Percentiles rank a stretch among this genome's conserved stretches.
phyloP scores from a whole-genome alignment of 2,888 invertebrate genomes.

The Nysson spinosus region DNA sequence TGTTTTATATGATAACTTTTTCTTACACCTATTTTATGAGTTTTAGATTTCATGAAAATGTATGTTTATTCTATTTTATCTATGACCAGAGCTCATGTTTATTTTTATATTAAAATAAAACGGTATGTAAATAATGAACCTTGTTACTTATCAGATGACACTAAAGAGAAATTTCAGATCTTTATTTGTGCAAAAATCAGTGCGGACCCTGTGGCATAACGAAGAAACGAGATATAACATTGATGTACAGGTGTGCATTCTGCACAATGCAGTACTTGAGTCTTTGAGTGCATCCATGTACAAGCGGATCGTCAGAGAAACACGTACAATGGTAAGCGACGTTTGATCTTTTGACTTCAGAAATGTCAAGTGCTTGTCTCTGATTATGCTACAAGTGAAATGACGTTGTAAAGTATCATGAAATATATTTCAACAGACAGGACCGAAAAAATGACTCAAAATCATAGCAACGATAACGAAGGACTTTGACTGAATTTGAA shows the following conservation, averaged over 20 bases:
- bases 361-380: conserved; percentile 24
- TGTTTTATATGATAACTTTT: too few species aligned
- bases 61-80: too few species aligned
- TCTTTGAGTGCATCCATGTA: conserved; percentile 38
- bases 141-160: too few species aligned
- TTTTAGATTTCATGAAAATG: too few species aligned
- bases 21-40: too few species aligned
- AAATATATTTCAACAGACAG: background rate
- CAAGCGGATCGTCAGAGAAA: conserved; percentile 27
- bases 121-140: too few species aligned
- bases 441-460: too few species aligned
- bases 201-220: conserved; percentile 29
- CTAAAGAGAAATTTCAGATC: conserved; percentile 13
- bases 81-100: too few species aligned
- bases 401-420: background rate
- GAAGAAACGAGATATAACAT: conserved; percentile 30
- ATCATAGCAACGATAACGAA: too few species aligned
- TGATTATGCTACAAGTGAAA: conserved; percentile 31
- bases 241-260: conserved; percentile 37
- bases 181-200: conserved; percentile 30
- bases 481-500: too few species aligned
- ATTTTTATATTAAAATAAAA: too few species aligned
- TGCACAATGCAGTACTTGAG: conserved; percentile 47
- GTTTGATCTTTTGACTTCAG: conserved; percentile 46
- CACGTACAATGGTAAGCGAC: conserved; percentile 30